Percentiles rank a stretch among this genome's conserved stretches.
Conservation (phyloP, 2,113 vertebrate species). For the Prunella fulvescens region DNA sequence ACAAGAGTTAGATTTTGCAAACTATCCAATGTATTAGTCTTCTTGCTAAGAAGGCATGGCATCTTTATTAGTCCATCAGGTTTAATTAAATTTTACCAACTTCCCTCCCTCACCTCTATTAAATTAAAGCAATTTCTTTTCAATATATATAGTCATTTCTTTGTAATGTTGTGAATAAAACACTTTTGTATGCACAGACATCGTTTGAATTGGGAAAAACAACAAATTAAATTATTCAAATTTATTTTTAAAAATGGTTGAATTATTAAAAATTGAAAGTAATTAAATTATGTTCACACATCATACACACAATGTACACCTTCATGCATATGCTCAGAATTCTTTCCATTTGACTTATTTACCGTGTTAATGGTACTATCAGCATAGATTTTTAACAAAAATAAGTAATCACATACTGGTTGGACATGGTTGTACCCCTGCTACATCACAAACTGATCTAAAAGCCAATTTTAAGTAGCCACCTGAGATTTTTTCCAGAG, state of each 20-base stretch:
- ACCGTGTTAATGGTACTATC: background rate
- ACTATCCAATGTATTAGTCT: background rate
- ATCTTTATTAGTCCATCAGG: background rate
- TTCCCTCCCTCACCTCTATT: background rate
- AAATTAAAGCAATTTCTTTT: background rate
- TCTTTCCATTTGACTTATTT: background rate
- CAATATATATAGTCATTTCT: background rate
- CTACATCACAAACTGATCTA: background rate
- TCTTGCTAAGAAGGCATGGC: background rate
- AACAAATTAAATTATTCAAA: background rate
- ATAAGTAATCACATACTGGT: background rate
- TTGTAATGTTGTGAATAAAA: background rate
- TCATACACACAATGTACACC: background rate
- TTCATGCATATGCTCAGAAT: background rate
- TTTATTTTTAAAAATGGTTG: background rate
- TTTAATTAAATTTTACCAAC: background rate
- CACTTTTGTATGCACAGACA: background rate
- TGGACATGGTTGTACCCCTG: background rate
- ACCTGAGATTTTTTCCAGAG: background rate
- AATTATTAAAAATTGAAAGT: background rate
- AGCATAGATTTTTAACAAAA: background rate
- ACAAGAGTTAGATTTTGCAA: background rate
- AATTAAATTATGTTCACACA: background rate
- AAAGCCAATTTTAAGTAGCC: background rate
- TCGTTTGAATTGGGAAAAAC: background rate